phyloP scores from a whole-genome alignment of 2,797 vertebrate genomes.

The Rhinatrema bivittatum region DNA sequence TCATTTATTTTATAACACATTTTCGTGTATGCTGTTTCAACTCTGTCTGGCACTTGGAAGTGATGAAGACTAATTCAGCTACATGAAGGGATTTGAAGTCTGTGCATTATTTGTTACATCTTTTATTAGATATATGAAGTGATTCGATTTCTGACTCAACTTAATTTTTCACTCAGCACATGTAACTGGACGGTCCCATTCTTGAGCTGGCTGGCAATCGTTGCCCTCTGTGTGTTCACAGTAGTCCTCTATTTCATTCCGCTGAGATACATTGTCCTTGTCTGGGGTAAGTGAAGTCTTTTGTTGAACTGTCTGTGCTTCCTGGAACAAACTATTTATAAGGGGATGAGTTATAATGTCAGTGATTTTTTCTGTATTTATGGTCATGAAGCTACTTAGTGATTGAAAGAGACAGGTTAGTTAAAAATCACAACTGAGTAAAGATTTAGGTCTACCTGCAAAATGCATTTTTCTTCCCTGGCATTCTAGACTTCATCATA shows the following conservation, averaged over 20 bases:
- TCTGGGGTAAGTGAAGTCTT: constrained; percentile 82
- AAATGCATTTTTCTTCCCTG: constrained; percentile 48
- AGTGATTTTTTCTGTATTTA: constrained; percentile 39
- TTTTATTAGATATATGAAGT: constrained; percentile 7
- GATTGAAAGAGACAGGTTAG: constrained; percentile 43
- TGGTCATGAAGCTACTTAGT: constrained; percentile 28
- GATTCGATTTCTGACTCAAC: constrained; percentile 11
- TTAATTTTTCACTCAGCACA: constrained; percentile 63
- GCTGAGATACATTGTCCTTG: constrained; percentile 89
- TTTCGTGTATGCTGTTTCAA: constrained; percentile 16
- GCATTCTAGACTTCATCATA: constrained; percentile 40
- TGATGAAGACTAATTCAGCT: not conserved
- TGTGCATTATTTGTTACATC: not conserved
- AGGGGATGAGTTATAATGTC: constrained; percentile 41
- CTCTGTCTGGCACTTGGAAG: not conserved
- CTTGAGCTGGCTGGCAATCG: constrained; percentile 91
- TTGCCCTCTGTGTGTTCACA: constrained; percentile 75
- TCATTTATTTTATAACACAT: constrained; percentile 24
- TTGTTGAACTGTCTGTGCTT: constrained; percentile 14
- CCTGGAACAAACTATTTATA: constrained; percentile 27
- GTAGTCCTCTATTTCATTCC: constrained; percentile 84
- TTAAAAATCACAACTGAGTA: constrained; percentile 43
- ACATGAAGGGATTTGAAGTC: constrained; percentile 4
- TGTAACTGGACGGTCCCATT: constrained; percentile 98
- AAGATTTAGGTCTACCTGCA: constrained; percentile 45